Conservation (phyloP, 2,797 vertebrate genomes). For the Synaphobranchus kaupii region DNA sequence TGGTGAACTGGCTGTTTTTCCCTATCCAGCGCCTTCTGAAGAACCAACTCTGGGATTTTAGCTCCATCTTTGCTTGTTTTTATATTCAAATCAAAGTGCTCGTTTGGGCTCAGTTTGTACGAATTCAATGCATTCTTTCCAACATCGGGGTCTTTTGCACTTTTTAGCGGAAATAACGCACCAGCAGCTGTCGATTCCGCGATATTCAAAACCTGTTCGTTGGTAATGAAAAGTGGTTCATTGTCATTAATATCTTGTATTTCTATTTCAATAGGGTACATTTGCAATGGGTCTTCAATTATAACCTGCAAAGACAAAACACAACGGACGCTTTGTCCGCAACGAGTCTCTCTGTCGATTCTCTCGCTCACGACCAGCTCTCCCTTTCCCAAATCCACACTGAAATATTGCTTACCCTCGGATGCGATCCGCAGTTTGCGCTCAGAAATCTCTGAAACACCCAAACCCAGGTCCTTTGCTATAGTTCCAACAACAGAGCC, state of each 20-base stretch:
- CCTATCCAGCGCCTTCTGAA: slow-evolving; percentile 54
- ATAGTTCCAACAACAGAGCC: slow-evolving; percentile 71
- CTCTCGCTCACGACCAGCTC: slow-evolving; percentile 65
- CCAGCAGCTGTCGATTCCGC: slow-evolving; percentile 56
- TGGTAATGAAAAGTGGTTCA: slow-evolving; percentile 60
- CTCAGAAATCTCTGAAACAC: slow-evolving; percentile 63
- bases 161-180: slow-evolving; percentile 67
- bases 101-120: slow-evolving; percentile 53
- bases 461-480: slow-evolving; percentile 70
- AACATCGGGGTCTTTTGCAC: slow-evolving; percentile 66
- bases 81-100: slow-evolving; percentile 55
- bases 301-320: slow-evolving; percentile 73
- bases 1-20: slow-evolving; percentile 48
- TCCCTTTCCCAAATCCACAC: slow-evolving; percentile 66
- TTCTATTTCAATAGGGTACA: slow-evolving; percentile 75
- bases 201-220: slow-evolving; percentile 63
- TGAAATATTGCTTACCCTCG: slow-evolving; percentile 68
- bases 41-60: slow-evolving; percentile 54
- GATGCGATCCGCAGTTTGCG: slow-evolving; percentile 71
- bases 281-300: slow-evolving; percentile 72
- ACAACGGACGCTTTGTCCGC: slow-evolving; percentile 72
- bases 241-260: slow-evolving; percentile 80
- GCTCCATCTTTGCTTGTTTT: slow-evolving; percentile 48
- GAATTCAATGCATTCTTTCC: slow-evolving; percentile 54
- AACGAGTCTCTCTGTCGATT: slow-evolving; percentile 78